These are phyloP conservation scores for Zoanthus sansibaricus DNA, from an alignment of 92 coral and sea anemone genomes.

Conservation along the genomic window DNA sequence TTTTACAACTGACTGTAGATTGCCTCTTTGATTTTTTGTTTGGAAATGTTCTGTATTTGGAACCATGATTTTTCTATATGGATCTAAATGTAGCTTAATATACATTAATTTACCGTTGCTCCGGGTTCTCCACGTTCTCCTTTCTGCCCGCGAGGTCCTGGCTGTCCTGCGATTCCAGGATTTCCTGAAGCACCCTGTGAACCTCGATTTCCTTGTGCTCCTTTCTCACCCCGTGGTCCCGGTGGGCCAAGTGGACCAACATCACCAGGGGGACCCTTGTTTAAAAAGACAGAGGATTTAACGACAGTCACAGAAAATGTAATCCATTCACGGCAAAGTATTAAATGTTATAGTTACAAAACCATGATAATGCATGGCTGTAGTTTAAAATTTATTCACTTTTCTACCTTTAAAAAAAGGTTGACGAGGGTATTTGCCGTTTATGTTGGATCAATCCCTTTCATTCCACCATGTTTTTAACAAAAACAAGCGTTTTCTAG, in stretches of 20 bases:
- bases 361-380: no score
- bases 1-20: no score
- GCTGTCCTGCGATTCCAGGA: slow-evolving; percentile 42
- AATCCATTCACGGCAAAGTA: no score
- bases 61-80: neutral
- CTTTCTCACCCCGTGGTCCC: slow-evolving; percentile 43
- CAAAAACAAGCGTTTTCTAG: no score
- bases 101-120: neutral
- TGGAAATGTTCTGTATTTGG: no score
- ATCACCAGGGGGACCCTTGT: slow-evolving; percentile 35
- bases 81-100: neutral
- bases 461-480: no score
- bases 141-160: slow-evolving; percentile 38
- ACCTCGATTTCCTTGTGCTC: slow-evolving; percentile 30
- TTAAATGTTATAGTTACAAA: no score
- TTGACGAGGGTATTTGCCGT: no score
- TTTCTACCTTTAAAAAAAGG: no score
- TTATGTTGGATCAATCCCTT: no score
- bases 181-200: slow-evolving; percentile 37
- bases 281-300: neutral
- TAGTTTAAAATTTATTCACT: no score
- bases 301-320: neutral
- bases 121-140: slow-evolving; percentile 49
- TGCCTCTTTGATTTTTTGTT: no score
- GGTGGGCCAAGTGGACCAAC: slow-evolving; percentile 7